Evolutionary conservation across 92 coral and sea anemone species (phyloP), one percentile per base, ranked within the genome.

Genomic region (Parazoanthus atlanticus): DNA sequence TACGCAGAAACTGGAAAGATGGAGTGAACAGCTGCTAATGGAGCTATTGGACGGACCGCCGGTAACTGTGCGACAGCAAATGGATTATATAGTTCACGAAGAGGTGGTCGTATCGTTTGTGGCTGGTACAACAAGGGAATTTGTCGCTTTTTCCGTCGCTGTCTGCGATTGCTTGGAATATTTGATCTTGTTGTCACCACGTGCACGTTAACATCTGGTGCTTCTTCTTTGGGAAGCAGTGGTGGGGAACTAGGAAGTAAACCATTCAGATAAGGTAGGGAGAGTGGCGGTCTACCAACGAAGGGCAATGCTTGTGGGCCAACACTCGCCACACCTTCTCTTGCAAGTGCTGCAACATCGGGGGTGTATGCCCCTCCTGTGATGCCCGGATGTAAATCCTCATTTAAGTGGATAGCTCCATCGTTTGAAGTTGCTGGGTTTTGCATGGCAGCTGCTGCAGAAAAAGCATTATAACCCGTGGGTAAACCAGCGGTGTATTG

Each of bases 121-220:
- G 91, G 90, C 61, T 88, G 98, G 41, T 76, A 89, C 6, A 88
- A 8, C 32, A 94, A 90, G 13, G 93, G 89, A 41, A 93, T 30
- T 56, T 95, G 98, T 2, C 98, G 86, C 73, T 82, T 93, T 40
- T 43, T 72, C 32, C 94, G 94, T 70, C 38, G 21, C 25, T 32
- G 70, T 76, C 41, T 64, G 25, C 43, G 6, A 54, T 66, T 66
- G 78, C 61, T 80, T 28, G 99, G 96, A 47, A 97, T 92, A 17
- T 84, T 66, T 16, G 99, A 97, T 84, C 93, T 94, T 5, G 96
- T 89, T 47, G 99, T 97, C 80, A 95, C 96, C 12, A 97, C 96
- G 86, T 95, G 98, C 34, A 97, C 96, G 19, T 64, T 69, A 76
- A 89, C 81, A 86, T 26, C 75, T 81, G 94, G 86, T 36, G 89